Evolutionary conservation across 2,888 invertebrate species (phyloP), one percentile per base, ranked within the genome.

Genomic region (Melinopterus prodromus): DNA sequence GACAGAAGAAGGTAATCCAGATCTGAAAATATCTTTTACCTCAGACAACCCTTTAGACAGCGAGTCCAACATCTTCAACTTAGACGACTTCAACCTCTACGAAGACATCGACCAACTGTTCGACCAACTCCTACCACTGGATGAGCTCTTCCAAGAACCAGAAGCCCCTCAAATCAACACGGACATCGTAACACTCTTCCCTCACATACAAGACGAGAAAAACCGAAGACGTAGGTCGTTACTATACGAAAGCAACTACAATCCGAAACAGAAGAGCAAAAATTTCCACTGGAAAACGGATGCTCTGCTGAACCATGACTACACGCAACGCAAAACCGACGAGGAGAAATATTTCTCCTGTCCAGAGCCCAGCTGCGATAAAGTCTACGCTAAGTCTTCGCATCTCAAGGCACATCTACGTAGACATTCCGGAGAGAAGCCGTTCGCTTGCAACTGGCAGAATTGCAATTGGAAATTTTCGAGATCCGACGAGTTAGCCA

Each of bases 381-480:
- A 97, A 90, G 91, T 96, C 2, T 98, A 98, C 86, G 96, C 96
- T 53, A 98, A 98, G 88, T 95, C 96, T 1, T 97, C 97, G 0
- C 97, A 98, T 87, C 91, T 98, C 70, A 96, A 97, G 85, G 97
- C 97, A 6, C 98, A 98, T 86, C 88, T 97, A 83, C 92, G 97
- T 14, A 92, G 97, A 37, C 97, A 98, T 88, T 92, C 93, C 0
- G 94, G 95, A 0, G 92, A 92, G 84, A 92, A 92, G 85, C 92
- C 92, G 0, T 92, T 92, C 83, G 90, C 90, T 0, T 92, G 92
- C 85, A 91, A 91, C 80, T 92, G 92, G 92, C 85, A 86, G 4
- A 96, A 95, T 71, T 98, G 98, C 88, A 93, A 93, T 53, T 98
- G 98, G 98, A 92, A 95, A 84, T 98, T 98, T 90, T 98, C 98